Conservation (phyloP, 2,888 invertebrate species). For the Salticus scenicus region DNA sequence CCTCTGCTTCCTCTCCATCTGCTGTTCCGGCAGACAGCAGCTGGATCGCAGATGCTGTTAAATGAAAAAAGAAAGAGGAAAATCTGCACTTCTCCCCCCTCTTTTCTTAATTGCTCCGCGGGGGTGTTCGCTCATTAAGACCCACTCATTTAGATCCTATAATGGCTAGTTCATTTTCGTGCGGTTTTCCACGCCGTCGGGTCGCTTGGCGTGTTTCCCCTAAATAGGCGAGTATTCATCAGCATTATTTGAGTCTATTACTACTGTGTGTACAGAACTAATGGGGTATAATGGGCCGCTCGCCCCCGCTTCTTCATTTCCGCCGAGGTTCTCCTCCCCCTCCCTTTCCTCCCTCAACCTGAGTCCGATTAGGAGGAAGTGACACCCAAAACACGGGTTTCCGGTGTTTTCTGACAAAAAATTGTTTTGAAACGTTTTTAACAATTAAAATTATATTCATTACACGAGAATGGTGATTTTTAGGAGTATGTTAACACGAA, state of each 20-base stretch:
- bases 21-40: conserved; percentile 50
- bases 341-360: too few relatives aligned
- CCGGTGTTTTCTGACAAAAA: too few relatives aligned
- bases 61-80: too few relatives aligned
- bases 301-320: not conserved
- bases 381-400: too few relatives aligned
- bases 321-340: not conserved
- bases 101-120: conserved; percentile 27
- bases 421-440: too few relatives aligned
- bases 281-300: not conserved
- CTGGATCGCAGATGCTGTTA: conserved; percentile 52
- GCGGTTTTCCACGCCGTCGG: not conserved
- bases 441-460: too few relatives aligned
- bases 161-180: conserved; percentile 26
- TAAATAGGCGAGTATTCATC: not conserved
- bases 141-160: conserved; percentile 11
- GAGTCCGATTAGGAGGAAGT: too few relatives aligned
- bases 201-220: conserved; percentile 35
- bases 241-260: not conserved
- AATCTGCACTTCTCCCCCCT: not conserved
- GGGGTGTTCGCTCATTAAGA: conserved; percentile 31
- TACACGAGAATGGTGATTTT: too few relatives aligned
- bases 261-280: too few relatives aligned
- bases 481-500: too few relatives aligned
- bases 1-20: conserved; percentile 58